Percentiles rank a stretch among this genome's conserved stretches.
Evolutionary conservation across 2,797 vertebrate genomes (phyloP).

Genomic region (Calcarius lapponicus): DNA sequence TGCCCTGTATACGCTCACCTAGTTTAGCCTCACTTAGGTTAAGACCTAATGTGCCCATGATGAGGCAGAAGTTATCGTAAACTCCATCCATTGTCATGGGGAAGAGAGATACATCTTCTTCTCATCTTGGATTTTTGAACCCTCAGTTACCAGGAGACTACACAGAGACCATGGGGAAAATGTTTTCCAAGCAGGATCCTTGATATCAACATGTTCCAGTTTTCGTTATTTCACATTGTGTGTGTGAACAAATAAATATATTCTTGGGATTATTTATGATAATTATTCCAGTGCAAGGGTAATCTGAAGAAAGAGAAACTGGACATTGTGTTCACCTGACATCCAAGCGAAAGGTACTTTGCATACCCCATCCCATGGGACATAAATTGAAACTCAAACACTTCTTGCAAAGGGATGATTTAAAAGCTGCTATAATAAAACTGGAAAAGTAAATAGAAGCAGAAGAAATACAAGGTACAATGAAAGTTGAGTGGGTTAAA

Average conservation of each 20-base stretch:
- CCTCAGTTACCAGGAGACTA: neutral
- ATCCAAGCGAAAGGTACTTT: neutral
- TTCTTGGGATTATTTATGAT: neutral
- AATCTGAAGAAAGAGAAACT: neutral
- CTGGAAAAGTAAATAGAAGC: neutral
- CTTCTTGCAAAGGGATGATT: neutral
- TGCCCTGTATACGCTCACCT: accelerated
- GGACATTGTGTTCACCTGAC: neutral
- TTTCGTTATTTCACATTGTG: neutral
- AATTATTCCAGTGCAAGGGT: neutral
- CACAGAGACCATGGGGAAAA: neutral
- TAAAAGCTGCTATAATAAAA: neutral
- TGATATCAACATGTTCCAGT: neutral
- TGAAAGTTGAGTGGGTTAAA: neutral
- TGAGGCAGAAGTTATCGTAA: neutral
- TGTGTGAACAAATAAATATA: neutral
- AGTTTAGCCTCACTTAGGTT: neutral
- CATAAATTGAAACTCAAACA: neutral
- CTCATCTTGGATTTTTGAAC: neutral
- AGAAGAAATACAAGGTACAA: neutral
- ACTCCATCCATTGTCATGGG: neutral
- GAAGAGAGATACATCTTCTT: neutral
- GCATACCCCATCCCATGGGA: neutral
- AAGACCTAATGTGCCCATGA: neutral
- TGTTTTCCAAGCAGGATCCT: neutral